These are phyloP conservation scores for Dichetophora obliterata DNA, from an alignment of 2,888 invertebrate genomes.

Conservation along the genomic window DNA sequence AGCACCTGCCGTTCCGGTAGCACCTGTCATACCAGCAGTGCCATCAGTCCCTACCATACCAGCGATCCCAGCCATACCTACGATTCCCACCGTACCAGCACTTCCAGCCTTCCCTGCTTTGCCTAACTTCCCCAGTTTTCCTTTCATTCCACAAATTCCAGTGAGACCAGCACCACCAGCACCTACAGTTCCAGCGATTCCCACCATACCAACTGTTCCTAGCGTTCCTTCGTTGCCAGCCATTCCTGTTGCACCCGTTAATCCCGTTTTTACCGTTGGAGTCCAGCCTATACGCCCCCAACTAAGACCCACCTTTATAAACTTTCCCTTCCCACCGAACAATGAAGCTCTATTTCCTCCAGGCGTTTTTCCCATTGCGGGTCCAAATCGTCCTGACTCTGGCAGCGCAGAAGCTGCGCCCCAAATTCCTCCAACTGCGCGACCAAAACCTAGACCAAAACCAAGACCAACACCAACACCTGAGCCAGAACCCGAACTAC, in stretches of 20 bases:
- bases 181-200: constrained; percentile 47
- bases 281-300: constrained; percentile 61
- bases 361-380: constrained; percentile 56
- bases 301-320: constrained; percentile 57
- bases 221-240: constrained; percentile 48
- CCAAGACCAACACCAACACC: constrained; percentile 43
- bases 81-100: constrained; percentile 43
- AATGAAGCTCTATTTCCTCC: constrained; percentile 60
- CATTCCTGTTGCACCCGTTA: constrained; percentile 48
- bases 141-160: constrained; percentile 47
- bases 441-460: constrained; percentile 46
- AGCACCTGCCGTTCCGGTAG: constrained; percentile 41
- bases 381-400: constrained; percentile 54
- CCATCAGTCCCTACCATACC: constrained; percentile 43
- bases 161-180: constrained; percentile 42
- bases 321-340: constrained; percentile 50
- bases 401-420: constrained; percentile 65
- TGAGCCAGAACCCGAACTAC: constrained; percentile 48
- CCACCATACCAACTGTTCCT: constrained; percentile 52
- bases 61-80: constrained; percentile 41
- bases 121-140: constrained; percentile 45
- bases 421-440: constrained; percentile 58
- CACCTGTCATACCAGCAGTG: constrained; percentile 44
- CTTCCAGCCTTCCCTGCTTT: constrained; percentile 40
- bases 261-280: constrained; percentile 55